Evolutionary conservation across 2,797 vertebrate species (phyloP), one percentile per base, ranked within the genome.

Genomic region (Botia kubotai): DNA sequence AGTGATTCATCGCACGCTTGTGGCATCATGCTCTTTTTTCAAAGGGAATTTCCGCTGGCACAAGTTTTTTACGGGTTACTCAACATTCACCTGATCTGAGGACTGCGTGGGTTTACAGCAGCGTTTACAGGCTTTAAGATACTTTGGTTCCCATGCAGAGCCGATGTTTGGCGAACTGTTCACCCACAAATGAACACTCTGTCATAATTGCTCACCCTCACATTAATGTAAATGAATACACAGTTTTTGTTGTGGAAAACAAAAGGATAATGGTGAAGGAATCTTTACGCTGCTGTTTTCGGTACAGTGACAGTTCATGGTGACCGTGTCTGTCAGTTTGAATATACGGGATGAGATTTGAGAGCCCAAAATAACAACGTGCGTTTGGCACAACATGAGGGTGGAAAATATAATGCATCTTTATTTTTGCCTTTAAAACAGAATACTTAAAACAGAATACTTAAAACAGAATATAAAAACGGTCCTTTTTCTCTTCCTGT

Each of bases 11-110:
- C 6, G 69, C 69, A 72, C 69, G 77, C 69, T 79, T 79, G 77
- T 79, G 77, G 77, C 77, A 72, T 79, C 77, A 79, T 79, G 77
- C 77, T 79, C 33, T 39, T 60, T 26, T 50, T 46, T 39, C 69
- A 79, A 72, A 66, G 77, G 77, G 77, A 79, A 79, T 72, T 79
- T 79, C 77, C 77, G 1, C 48, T 65, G 77, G 69, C 68, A 72
- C 69, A 53, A 79, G 77, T 65, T 71, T 72, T 71, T 79, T 68
- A 79, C 68, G 68, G 46, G 68, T 79, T 72, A 79, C 77, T 71
- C 77, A 79, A 79, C 77, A 79, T 72, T 72, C 77, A 79, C 77
- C 77, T 71, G 53, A 79, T 71, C 69, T 66, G 17, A 72, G 43
- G 63, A 72, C 63, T 72, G 77, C 10, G 77, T 79, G 63, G 68